phyloP scores from a whole-genome alignment of 2,797 vertebrate species.

The Hephaestus fuliginosus region DNA sequence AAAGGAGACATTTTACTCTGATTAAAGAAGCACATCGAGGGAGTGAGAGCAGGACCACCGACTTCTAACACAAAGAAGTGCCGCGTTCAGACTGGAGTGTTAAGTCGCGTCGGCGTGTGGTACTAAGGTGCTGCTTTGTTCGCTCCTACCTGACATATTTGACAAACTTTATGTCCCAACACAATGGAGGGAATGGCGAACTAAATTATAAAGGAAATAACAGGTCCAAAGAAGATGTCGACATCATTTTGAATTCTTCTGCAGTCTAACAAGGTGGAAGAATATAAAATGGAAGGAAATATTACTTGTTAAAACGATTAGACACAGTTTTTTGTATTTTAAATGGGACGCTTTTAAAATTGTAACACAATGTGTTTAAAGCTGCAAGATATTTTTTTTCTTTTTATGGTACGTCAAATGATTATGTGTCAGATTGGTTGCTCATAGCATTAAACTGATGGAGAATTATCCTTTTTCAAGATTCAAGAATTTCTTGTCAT shows the following conservation, averaged over 20 bases:
- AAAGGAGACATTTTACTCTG: conserved; percentile 78
- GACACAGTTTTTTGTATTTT: neutral
- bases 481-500: too few species aligned
- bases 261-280: neutral
- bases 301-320: too few species aligned
- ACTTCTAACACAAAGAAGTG: conserved; percentile 13
- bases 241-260: neutral
- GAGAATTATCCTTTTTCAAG: neutral
- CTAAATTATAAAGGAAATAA: neutral
- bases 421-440: neutral
- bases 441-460: neutral
- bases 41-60: conserved; percentile 49
- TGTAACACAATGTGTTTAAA: neutral
- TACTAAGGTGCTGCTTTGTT: conserved; percentile 7
- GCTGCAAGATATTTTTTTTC: neutral
- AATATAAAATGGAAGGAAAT: neutral
- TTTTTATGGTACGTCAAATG: neutral
- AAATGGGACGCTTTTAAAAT: neutral
- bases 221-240: neutral
- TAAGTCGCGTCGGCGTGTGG: neutral
- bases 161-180: neutral
- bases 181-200: neutral
- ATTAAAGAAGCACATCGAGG: conserved; percentile 70
- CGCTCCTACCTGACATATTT: neutral
- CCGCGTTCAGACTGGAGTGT: neutral